Conservation (phyloP, 2,888 invertebrate species). For the Hydraecia micacea region DNA sequence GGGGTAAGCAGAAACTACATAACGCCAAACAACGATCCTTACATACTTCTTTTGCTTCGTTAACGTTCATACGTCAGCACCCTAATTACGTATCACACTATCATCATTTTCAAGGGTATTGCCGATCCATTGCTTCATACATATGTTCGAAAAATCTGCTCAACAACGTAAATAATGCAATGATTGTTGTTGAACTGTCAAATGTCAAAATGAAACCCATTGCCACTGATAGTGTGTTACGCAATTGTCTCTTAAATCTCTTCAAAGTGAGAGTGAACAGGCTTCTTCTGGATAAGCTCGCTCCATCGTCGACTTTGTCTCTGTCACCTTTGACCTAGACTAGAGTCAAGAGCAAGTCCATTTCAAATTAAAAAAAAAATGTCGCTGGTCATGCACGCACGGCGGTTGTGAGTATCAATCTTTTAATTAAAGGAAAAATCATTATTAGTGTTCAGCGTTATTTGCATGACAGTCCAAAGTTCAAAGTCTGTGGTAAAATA, state of each 20-base stretch:
- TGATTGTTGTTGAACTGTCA: neutral
- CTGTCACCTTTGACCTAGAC: too few species aligned
- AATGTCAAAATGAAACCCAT: neutral
- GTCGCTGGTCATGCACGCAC: neutral
- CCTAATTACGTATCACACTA: neutral
- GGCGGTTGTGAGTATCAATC: neutral
- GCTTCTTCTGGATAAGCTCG: too few species aligned
- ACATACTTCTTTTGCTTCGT: neutral
- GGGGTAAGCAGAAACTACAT: neutral
- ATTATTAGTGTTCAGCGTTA: neutral
- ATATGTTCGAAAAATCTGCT: neutral
- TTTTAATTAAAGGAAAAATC: constrained; percentile 3
- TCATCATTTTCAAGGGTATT: too few species aligned
- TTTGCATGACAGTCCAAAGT: neutral
- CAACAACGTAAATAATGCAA: neutral
- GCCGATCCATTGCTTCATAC: too few species aligned
- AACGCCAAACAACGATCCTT: neutral
- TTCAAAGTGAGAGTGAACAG: too few species aligned
- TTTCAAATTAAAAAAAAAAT: too few species aligned
- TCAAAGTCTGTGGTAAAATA: neutral
- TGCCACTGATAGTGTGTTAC: neutral
- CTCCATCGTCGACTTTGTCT: too few species aligned
- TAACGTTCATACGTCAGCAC: neutral
- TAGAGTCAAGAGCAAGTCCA: too few species aligned
- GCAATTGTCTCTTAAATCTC: neutral